Percentiles rank a stretch among this genome's conserved stretches.
Evolutionary conservation across 2,888 invertebrate genomes (phyloP).

Genomic region (Corbicula japonica): DNA sequence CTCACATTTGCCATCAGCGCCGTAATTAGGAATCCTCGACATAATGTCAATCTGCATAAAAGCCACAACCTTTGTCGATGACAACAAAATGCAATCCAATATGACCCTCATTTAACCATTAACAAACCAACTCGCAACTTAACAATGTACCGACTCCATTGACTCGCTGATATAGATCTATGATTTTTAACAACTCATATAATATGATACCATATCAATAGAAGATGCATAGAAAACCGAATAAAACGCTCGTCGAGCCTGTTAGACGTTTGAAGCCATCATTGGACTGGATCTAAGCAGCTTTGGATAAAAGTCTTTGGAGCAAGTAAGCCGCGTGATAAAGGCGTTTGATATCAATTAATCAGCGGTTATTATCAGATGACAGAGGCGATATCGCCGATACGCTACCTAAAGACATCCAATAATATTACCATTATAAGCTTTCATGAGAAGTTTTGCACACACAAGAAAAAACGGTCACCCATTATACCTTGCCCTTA

Average conservation of each 20-base stretch:
- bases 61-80: neutral
- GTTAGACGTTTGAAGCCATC: conserved; percentile 1
- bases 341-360: conserved; percentile 30
- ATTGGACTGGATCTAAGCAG: neutral
- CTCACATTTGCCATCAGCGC: too few relatives aligned
- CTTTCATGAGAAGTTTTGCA: too few relatives aligned
- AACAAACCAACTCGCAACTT: neutral
- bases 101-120: conserved; percentile 11
- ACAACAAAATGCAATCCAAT: conserved; percentile 3
- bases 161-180: neutral
- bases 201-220: conserved; percentile 14
- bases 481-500: too few relatives aligned
- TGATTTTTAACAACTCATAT: neutral
- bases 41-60: neutral
- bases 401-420: too few relatives aligned
- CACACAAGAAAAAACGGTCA: too few relatives aligned
- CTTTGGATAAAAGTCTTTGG: conserved; percentile 15
- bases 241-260: neutral
- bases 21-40: neutral
- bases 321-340: conserved; percentile 14
- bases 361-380: conserved; percentile 20
- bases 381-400: conserved; percentile 12
- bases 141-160: conserved; percentile 16
- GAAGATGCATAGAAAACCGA: conserved; percentile 2
- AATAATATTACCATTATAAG: too few relatives aligned